Evolutionary conservation across 2,797 vertebrate species (phyloP).

Genomic region (Clarias fuscus): DNA sequence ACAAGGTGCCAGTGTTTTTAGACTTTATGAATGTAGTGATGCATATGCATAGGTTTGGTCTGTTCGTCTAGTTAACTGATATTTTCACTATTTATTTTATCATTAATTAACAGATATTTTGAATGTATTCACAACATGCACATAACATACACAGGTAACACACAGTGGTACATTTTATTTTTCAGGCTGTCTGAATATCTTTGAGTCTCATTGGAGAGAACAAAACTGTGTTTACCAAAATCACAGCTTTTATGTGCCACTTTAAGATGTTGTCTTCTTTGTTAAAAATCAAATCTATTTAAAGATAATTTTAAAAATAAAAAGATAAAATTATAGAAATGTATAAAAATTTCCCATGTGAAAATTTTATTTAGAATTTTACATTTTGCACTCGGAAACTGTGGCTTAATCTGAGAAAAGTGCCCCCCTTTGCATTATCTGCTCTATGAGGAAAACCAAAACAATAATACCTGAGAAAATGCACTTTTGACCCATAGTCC

Average conservation of each 20-base stretch:
- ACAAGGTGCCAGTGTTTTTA: constrained; percentile 6
- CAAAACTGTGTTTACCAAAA: not conserved
- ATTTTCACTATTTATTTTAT: not conserved
- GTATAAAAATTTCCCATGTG: not conserved
- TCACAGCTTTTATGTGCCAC: not conserved
- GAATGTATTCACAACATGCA: not conserved
- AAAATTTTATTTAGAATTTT: too few species aligned
- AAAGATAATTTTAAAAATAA: too few species aligned
- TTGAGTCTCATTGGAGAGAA: not conserved
- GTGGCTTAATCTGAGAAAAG: not conserved
- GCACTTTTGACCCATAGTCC: not conserved
- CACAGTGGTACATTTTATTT: not conserved
- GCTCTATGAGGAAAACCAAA: not conserved
- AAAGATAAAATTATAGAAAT: not conserved
- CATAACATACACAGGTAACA: too few species aligned
- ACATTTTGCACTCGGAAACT: too few species aligned
- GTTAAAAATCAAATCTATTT: not conserved
- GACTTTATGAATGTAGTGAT: not conserved
- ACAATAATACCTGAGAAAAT: not conserved
- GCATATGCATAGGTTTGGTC: not conserved
- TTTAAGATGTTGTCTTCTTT: not conserved
- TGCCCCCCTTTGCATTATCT: not conserved
- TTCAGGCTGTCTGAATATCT: not conserved
- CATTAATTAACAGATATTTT: not conserved
- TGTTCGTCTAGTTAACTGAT: not conserved